Base-by-base conservation (phyloP, 2,888 invertebrate genomes). In the Leptopilina drosophilae region DNA sequence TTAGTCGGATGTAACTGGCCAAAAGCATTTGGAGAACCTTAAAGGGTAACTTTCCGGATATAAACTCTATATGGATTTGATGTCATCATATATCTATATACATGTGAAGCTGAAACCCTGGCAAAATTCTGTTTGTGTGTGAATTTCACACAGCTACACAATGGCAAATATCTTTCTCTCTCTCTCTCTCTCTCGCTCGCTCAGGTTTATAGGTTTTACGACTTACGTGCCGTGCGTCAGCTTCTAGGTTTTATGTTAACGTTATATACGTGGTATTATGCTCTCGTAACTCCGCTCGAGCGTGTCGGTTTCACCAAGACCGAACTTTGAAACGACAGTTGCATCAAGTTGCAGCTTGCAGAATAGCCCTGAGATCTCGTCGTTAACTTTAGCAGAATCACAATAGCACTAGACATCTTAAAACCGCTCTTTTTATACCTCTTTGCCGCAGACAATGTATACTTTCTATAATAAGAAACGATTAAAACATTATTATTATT, bases 201-300 rank as follows among this genome's bases (percentile, higher is more conserved):
- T 62, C 20, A 8, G 62, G 62, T 62, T 62, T 62, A 33, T 33
- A 80, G 82, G 79, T 85, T 86, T 86, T 85, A 85, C 86, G 86
- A 86, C 84, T 82, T 88, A 87, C 86, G 86, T 85, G 85, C 81
- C 87, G 86, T 82, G 84, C 86, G 84, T 80, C 82, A 81, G 85
- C 84, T 84, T 83, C 80, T 81, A 79, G 84, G 81, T 84, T 87
- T 86, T 85, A 84, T 84, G 85, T 85, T 86, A 83, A 87, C 82
- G 86, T 85, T 86, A 84, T 84, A 84, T 84, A 83, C 81, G 80
- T 83, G 82, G 83, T 85, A 86, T 87, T 86, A 87, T 86, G 84
- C 79, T 86, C 85, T 88, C 88, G 87, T 87, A 87, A 87, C 85
- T 87, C 85, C 81, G 83, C 79, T 82, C 82, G 79, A 84, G 84